phyloP scores from a whole-genome alignment of 2,888 invertebrate genomes.

The Netelia virgata region DNA sequence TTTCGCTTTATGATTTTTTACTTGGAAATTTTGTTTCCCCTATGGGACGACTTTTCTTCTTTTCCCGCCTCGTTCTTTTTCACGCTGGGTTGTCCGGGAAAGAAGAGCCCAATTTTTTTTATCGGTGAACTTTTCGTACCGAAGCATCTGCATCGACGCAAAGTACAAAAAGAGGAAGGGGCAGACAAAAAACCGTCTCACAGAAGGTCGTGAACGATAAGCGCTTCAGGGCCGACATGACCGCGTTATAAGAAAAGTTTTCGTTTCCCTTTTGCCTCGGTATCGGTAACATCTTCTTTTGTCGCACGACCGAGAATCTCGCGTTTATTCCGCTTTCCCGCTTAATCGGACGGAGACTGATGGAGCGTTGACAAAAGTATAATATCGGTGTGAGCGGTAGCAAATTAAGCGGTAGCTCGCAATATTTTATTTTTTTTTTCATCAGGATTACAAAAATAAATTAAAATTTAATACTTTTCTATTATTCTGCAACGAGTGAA shows the following conservation, averaged over 20 bases:
- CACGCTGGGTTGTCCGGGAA: constrained; percentile 18
- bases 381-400: background rate
- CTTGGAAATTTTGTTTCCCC: background rate
- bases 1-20: background rate
- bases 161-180: background rate
- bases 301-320: constrained; percentile 17
- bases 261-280: constrained; percentile 15
- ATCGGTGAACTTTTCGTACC: constrained; percentile 51
- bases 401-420: background rate
- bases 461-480: too few species aligned
- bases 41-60: background rate
- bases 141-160: constrained; percentile 49
- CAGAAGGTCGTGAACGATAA: constrained; percentile 53
- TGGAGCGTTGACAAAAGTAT: background rate
- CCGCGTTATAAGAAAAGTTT: constrained; percentile 64
- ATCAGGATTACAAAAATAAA: background rate
- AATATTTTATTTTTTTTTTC: background rate
- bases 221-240: constrained; percentile 32
- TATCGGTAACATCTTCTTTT: constrained; percentile 19
- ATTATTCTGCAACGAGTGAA: too few species aligned
- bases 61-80: background rate
- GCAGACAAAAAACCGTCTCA: constrained; percentile 26
- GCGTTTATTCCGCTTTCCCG: background rate
- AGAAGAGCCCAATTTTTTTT: constrained; percentile 56
- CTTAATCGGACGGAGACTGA: background rate